phyloP scores from a whole-genome alignment of 2,113 vertebrate genomes.

The Cinclus cinclus region DNA sequence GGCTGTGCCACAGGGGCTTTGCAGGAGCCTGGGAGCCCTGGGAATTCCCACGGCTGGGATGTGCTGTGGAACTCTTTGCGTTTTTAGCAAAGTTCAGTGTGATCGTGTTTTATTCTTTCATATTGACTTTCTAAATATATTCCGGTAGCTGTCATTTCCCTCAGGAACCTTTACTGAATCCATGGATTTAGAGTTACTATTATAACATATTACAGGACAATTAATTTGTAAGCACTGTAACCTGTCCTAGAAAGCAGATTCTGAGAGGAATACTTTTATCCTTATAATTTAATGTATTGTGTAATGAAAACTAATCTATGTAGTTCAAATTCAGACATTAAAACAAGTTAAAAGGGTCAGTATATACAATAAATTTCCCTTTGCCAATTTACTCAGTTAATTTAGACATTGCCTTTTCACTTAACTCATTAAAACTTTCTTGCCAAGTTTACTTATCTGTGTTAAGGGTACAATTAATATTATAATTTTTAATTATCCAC shows the following conservation, averaged over 20 bases:
- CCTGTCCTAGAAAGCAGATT: conserved; percentile 50
- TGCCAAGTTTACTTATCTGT: conserved; percentile 60
- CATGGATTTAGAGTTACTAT: background rate
- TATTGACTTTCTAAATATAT: background rate
- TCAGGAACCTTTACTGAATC: background rate
- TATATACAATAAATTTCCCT: conserved; percentile 58
- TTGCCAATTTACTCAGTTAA: conserved; percentile 57
- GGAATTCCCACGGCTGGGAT: background rate
- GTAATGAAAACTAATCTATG: conserved; percentile 50
- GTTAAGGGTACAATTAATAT: conserved; percentile 62
- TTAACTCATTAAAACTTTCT: conserved; percentile 66
- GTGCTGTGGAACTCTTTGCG: background rate
- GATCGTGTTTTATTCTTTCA: background rate
- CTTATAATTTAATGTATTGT: conserved; percentile 20
- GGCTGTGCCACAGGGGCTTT: background rate
- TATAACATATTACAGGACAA: background rate
- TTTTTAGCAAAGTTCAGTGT: background rate
- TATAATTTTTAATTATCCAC: conserved; percentile 65
- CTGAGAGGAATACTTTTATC: conserved; percentile 10
- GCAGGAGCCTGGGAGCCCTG: background rate
- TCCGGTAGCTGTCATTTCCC: background rate
- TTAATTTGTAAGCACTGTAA: conserved; percentile 31
- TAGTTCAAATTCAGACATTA: conserved; percentile 51
- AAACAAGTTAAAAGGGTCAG: conserved; percentile 54
- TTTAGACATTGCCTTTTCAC: conserved; percentile 53